Evolutionary conservation across 2,113 vertebrate genomes (phyloP), one percentile per base, ranked within the genome.

Genomic region (Xiphophorus maculatus): DNA sequence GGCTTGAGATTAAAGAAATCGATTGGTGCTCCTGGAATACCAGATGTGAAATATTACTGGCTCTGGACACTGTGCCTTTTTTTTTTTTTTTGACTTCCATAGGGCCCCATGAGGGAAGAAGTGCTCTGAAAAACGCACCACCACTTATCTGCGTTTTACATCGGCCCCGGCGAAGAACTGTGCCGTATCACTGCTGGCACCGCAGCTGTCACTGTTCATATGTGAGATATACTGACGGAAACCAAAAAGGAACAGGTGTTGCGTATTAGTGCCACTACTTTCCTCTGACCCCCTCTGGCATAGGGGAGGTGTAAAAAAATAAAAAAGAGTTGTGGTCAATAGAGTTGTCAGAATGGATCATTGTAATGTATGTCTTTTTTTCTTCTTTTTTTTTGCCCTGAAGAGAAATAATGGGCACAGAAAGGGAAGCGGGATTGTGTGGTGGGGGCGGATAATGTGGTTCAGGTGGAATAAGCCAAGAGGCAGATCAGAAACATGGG

Each of bases 161-260:
- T 88, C 84, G 70, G 70, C 10, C 28, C 0, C 0, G 51, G 27
- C 30, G 63, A 62, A 33, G 73, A 70, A 54, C 37, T 28, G 58
- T 70, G 79, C 69, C 65, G 66, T 78, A 85, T 91, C 88, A 76
- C 92, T 87, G 88, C 88, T 84, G 72, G 84, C 87, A 78, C 88
- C 90, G 83, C 92, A 96, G 92, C 93, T 96, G 94, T 93, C 88
- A 84, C 79, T 93, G 89, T 93, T 94, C 22, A 63, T 94, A 78
- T 7, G 17, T 84, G 87, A 91, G 88, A 93, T 90, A 91, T 84
- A 86, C 73, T 91, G 89, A 92, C 54, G 83, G 92, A 84, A 77
- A 61, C 74, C 79, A 81, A 87, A 86, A 81, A 88, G 88, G 86
- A 95, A 89, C 93, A 96, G 92, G 91, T 95, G 91, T 87, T 90